phyloP scores from a whole-genome alignment of 2,888 invertebrate genomes.

The Criorhina ranunculi region DNA sequence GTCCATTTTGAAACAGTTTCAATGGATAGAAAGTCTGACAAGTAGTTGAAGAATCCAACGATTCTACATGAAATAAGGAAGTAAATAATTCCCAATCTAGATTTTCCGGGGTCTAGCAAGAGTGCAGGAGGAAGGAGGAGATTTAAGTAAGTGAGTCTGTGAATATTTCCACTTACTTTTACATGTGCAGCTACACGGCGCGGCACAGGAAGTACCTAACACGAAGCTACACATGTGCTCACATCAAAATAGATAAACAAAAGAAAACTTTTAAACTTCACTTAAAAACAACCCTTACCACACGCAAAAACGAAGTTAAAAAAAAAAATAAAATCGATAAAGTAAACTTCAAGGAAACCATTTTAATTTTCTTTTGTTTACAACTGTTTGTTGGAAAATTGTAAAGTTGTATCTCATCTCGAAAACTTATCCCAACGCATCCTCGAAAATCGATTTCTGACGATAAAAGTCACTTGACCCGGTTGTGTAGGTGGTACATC shows the following conservation, averaged over 20 bases:
- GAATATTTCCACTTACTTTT: no score
- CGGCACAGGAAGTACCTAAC: no score
- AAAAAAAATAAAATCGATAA: conserved; percentile 14
- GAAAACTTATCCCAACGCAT: conserved; percentile 14
- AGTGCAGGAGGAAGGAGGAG: no score
- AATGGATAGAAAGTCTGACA: no score
- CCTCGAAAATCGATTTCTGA: conserved; percentile 64
- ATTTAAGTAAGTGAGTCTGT: no score
- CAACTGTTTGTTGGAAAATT: background rate
- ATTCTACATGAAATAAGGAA: no score
- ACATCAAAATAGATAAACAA: background rate
- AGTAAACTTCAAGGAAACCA: background rate
- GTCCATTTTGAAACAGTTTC: no score
- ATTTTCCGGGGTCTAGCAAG: no score
- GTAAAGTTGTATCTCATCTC: conserved; percentile 11
- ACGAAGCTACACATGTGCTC: no score
- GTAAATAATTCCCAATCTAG: no score
- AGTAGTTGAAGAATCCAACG: no score
- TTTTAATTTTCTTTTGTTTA: background rate
- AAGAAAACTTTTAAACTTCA: background rate
- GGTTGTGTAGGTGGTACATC: conserved; percentile 22
- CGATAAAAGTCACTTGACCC: conserved; percentile 71
- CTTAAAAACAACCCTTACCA: background rate
- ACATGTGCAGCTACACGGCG: no score
- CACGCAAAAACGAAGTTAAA: background rate